A percentile compares a stretch with the other conserved stretches of the same genome.
These are phyloP conservation scores for Laothoe populi DNA, from an alignment of 2,888 invertebrate species.

Conservation along the genomic window DNA sequence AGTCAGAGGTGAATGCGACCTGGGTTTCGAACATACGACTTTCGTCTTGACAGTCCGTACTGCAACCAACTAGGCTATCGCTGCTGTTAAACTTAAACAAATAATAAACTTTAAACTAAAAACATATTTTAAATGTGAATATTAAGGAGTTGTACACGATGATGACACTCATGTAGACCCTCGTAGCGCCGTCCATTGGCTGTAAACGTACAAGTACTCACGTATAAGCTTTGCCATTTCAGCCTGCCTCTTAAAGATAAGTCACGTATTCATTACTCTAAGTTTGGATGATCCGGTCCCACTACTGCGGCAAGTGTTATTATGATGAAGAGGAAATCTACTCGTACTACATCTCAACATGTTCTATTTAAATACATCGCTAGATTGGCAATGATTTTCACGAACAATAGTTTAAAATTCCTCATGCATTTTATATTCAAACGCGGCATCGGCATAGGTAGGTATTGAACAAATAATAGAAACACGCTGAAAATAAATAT, in stretches of 20 bases:
- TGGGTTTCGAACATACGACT: too few relatives aligned
- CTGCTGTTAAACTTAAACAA: too few relatives aligned
- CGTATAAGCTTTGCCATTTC: constrained; percentile 51
- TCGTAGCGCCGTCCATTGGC: constrained; percentile 47
- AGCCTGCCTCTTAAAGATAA: constrained; percentile 65
- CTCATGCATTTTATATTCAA: constrained; percentile 13
- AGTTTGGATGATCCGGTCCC: constrained; percentile 53
- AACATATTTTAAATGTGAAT: constrained; percentile 5
- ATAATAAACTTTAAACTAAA: not conserved
- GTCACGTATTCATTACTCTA: constrained; percentile 74
- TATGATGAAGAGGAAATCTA: not conserved
- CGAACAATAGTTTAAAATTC: not conserved
- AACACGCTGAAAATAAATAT: constrained; percentile 14
- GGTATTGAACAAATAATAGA: not conserved
- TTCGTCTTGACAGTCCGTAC: too few relatives aligned
- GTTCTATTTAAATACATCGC: not conserved
- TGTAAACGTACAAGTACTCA: constrained; percentile 55
- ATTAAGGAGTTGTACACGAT: constrained; percentile 13
- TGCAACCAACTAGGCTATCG: too few relatives aligned
- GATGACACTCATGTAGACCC: constrained; percentile 35
- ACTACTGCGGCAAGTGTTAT: constrained; percentile 15
- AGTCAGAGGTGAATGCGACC: too few relatives aligned
- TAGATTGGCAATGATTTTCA: constrained; percentile 1
- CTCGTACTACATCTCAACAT: not conserved
- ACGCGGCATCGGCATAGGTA: not conserved